phyloP scores from a whole-genome alignment of 2,888 invertebrate species.

The Chymomyza amoena region DNA sequence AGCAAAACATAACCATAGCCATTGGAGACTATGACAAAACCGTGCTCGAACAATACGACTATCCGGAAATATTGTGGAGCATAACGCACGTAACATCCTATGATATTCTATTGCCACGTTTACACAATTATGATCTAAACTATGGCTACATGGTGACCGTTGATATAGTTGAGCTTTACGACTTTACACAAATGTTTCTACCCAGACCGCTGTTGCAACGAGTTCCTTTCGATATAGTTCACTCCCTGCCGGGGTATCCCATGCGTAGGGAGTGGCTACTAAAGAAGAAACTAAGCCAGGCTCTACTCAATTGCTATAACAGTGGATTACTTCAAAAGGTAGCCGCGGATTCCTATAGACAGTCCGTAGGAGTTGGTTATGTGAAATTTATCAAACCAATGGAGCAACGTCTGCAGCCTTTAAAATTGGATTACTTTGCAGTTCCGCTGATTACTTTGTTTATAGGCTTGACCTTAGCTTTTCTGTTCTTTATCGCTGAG shows the following conservation, averaged over 20 bases:
- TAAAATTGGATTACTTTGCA: constrained; percentile 49
- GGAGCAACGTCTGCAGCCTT: constrained; percentile 19
- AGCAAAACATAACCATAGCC: constrained; percentile 38
- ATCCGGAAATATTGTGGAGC: constrained; percentile 44
- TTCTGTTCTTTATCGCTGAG: neutral
- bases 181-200: constrained; percentile 48
- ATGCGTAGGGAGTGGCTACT: constrained; percentile 51
- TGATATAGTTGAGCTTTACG: constrained; percentile 45
- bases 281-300: constrained; percentile 49
- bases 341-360: constrained; percentile 35
- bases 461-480: constrained; percentile 4
- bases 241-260: constrained; percentile 48
- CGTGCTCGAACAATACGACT: constrained; percentile 29
- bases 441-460: constrained; percentile 30
- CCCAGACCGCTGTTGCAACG: constrained; percentile 43
- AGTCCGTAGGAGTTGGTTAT: constrained; percentile 41
- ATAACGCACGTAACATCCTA: constrained; percentile 40
- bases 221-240: constrained; percentile 42
- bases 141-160: constrained; percentile 44
- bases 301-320: constrained; percentile 47
- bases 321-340: constrained; percentile 54
- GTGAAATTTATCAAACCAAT: constrained; percentile 39
- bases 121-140: constrained; percentile 39
- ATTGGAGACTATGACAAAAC: constrained; percentile 48
- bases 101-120: constrained; percentile 39